These are phyloP conservation scores for Myotis brandtii DNA, from an alignment of 2,113 vertebrate genomes.

Conservation along the genomic window DNA sequence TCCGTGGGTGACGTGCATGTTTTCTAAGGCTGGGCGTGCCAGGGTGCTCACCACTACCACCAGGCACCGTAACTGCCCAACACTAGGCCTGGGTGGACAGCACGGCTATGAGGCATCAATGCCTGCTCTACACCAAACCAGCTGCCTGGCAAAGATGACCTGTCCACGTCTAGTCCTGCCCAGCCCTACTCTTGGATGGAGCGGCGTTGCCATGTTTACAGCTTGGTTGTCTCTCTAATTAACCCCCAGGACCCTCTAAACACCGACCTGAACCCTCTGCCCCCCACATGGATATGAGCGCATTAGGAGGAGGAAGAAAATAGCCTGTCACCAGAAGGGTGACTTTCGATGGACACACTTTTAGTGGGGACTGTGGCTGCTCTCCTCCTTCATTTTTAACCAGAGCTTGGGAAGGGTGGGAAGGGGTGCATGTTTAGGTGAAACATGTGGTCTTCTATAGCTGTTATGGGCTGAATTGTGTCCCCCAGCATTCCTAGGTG, in stretches of 20 bases:
- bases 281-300: neutral
- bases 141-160: neutral
- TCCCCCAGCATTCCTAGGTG: neutral
- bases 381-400: neutral
- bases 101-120: neutral
- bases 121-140: neutral
- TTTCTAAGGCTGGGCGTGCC: neutral
- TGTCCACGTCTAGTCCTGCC: neutral
- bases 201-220: no score
- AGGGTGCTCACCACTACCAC: neutral
- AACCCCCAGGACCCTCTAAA: neutral
- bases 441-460: neutral
- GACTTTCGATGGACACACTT: neutral
- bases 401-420: neutral
- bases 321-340: neutral
- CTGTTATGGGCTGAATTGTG: neutral
- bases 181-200: no score
- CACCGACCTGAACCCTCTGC: no score
- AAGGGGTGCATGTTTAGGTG: neutral
- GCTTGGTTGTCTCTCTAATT: no score
- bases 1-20: accelerated
- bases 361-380: neutral
- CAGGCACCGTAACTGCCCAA: neutral
- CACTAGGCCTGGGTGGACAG: neutral
- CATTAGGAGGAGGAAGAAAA: neutral